Conservation (phyloP, 2,888 invertebrate species). For the Syrista parreyssii region DNA sequence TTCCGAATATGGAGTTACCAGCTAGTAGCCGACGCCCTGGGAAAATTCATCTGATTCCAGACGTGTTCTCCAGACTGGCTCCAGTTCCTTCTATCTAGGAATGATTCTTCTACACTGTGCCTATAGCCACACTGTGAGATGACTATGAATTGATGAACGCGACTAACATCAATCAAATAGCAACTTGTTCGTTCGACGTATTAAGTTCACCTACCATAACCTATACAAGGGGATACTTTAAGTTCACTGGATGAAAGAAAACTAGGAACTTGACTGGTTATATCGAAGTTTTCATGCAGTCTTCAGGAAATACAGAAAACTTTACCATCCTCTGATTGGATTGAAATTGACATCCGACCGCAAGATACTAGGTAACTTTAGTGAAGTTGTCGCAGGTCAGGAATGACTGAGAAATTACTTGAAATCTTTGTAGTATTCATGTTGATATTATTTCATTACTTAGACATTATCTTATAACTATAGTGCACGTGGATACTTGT, state of each 20-base stretch:
- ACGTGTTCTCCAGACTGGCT: background rate
- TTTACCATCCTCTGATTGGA: background rate
- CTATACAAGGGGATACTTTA: background rate
- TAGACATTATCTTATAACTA: background rate
- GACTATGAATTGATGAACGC: background rate
- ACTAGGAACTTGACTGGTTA: background rate
- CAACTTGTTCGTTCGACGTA: background rate
- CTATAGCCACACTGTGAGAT: background rate
- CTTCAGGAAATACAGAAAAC: background rate
- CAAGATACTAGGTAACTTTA: background rate
- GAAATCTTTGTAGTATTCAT: background rate
- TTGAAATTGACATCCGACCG: background rate
- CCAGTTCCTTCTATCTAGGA: background rate
- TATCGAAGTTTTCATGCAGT: background rate
- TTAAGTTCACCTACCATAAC: background rate
- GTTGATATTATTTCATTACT: background rate
- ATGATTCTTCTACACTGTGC: background rate
- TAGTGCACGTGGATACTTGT: background rate
- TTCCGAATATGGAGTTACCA: constrained; percentile 6
- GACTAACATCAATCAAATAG: background rate
- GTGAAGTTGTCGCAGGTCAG: background rate
- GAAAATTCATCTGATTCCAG: background rate
- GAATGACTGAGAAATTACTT: background rate
- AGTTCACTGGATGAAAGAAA: background rate
- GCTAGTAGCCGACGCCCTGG: background rate